Base-by-base conservation (phyloP, 2,888 invertebrate genomes). In the Synergus umbraculus region DNA sequence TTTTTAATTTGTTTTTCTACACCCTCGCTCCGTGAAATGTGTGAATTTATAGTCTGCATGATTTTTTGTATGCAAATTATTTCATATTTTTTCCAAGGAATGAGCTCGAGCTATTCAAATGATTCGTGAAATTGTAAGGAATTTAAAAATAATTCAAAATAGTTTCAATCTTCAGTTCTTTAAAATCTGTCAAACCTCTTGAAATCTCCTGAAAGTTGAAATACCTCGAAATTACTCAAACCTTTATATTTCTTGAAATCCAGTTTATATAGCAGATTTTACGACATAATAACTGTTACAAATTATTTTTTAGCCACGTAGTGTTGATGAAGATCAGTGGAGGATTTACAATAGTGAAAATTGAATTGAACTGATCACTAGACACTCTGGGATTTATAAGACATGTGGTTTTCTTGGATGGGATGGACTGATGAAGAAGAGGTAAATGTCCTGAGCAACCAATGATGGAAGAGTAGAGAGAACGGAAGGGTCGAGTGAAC, bases 271-370 rank as follows among this genome's bases (percentile, higher is more conserved):
- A 29, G 29, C 29, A 29, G 29, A 3, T 29, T 29, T 29, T 29
- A 29, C 3, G 3, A 29, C 3, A 29, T 2, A 29, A 29, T 29
- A 29, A 29, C 2, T 29, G 0, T 29, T 29, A 29, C 1, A 29
- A 29, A 29, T 29, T 29, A 29, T 29, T 29, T 29, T 29, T 29
- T 29, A 29, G 29, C 29, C 29, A 29, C 29, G 10, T n/a, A 7
- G 18, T 58, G 58, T 58, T 18, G 18, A 0, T 58, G 58, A 9
- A 58, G 58, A 49, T n/a, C 18, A 69, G 69, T 69, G 29, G 49
- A 13, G 49, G 46, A 69, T 69, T 29, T 69, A 69, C 73, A 73
- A 73, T 73, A 73, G 49, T 54, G 73, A 54, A 54, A 73, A 54
- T 73, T 54, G 46, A 22, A 22, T 22, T 22, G 22, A 22, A 22